Base-by-base conservation (phyloP, 1,140 invertebrate species). In the Philotrypesis tridentata region DNA sequence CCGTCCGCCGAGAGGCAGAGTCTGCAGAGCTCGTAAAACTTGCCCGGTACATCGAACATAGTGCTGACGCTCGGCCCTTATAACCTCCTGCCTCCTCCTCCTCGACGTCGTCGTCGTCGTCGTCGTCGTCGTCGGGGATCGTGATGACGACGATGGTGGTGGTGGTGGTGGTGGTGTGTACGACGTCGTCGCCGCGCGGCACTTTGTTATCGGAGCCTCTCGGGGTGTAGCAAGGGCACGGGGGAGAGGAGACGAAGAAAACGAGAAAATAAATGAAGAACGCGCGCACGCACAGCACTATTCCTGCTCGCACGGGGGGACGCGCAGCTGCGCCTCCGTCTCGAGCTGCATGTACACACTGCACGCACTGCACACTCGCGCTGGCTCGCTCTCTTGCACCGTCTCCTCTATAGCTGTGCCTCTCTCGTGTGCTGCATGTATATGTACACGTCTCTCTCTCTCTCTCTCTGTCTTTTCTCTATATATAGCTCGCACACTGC, bases 1-100 rank as follows among this genome's bases (percentile, higher is more conserved):
- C 91, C 92, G 84, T 92, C 91, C 84, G 89, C 89, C 75, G 92
- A 92, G 90, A 92, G 92, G 91, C 92, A 92, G 90, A 92, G 92
- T 83, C 91, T 90, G 91, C 91, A 92, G 85, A 92, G 91, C 89
- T 92, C 91, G 88, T 92, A 92, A 84, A 92, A 92, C 89, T 92
- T 92, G 88, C 90, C 88, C 89, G 91, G 91, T 90, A 92, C 89
- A 89, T 91, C 89, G 88, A 92, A 92, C 91, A 92, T 92, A 90
- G 89, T 92, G 89, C 79, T 55, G 48, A 17, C n/a, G n/a, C n/a
- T 55, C 48, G 6, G 4, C 48, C 43, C 48, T 17, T 55, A n/a
- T n/a, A 55, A 55, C 48, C 48, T 55, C 48, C 48, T 21, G 17
- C 6, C 17, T 55, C 48, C 17, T 37, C 29, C 25, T 60, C 43